Percentiles rank a stretch among this genome's conserved stretches.
Evolutionary conservation across 2,888 invertebrate species (phyloP).

Genomic region (Ormyrus labotus): DNA sequence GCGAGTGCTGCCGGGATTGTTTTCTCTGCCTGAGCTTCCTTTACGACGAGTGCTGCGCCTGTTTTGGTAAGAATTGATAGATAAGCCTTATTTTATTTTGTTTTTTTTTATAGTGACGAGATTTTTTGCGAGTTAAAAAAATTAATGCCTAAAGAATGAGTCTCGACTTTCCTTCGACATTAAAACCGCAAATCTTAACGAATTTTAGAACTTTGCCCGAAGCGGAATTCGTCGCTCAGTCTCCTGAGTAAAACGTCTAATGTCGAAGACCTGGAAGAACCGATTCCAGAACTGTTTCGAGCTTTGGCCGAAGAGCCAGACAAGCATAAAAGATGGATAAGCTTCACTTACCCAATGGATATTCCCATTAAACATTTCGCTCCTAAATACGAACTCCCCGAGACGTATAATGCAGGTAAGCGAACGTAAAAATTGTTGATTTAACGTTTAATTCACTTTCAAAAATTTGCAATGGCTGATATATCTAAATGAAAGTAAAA

Average conservation of each 20-base stretch:
- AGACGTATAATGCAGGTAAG: no score
- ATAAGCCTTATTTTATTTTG: no score
- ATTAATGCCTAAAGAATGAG: no score
- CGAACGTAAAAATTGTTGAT: no score
- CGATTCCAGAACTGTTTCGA: constrained; percentile 87
- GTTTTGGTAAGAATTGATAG: constrained; percentile 88
- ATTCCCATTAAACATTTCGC: not conserved
- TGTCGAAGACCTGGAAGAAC: constrained; percentile 87
- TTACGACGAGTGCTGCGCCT: constrained; percentile 94
- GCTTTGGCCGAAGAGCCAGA: constrained; percentile 87
- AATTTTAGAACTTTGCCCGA: constrained; percentile 88
- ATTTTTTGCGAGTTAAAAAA: no score
- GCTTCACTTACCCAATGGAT: constrained; percentile 83
- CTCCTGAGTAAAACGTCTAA: constrained; percentile 85
- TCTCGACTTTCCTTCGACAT: no score
- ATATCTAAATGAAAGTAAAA: no score
- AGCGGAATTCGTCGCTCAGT: constrained; percentile 83
- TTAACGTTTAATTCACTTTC: no score
- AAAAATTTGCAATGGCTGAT: no score
- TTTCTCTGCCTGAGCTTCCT: constrained; percentile 89
- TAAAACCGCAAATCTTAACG: no score
- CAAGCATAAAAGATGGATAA: constrained; percentile 84
- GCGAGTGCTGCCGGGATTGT: constrained; percentile 93
- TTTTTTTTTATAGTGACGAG: no score
- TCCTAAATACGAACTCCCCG: not conserved